Evolutionary conservation across 2,797 vertebrate genomes (phyloP), one percentile per base, ranked within the genome.

Genomic region (Danio albolineatus): DNA sequence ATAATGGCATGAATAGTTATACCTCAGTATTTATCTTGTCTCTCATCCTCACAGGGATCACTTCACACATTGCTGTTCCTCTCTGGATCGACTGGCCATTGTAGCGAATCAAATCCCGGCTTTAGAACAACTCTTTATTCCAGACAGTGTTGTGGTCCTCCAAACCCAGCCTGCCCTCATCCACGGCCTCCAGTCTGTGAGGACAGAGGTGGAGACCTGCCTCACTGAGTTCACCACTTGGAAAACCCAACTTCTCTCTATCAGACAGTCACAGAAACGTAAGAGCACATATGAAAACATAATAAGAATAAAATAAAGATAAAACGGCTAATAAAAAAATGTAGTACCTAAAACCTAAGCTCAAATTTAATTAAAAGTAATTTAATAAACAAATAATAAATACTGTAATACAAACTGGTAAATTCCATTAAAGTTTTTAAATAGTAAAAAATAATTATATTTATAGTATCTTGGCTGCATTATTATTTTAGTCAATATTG

Each of bases 161-260:
- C 86, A 88, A 80, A 67, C 59, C 10, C 94, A 89, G 82, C 93
- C 95, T 0, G 84, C 92, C 10, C 67, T 98, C 69, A 84, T 91
- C 14, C 92, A 90, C 83, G 96, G 95, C 81, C 90, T 99, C 0
- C 90, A 89, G 49, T 95, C 94, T 21, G 84, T 98, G 78, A 92
- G 95, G 86, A 90, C 87, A 49, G 94, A 95, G 91, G 89, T 97
- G 83, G 92, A 89, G 88, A 89, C 87, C 5, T 86, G 87, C 2
- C 77, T 94, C 48, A 86, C 86, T 0, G 95, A 98, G 49, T 99
- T 98, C 86, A 89, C 91, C 82, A 85, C 91, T 79, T 99, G 97
- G 97, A 97, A 92, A 89, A 91, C 91, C 7, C 92, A 94, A 79
- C 90, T 96, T 10, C 90, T 96, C 19, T 91, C 90, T 41, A 88